Conservation (phyloP, 2,113 vertebrate genomes). For the Psephotus haematonotus region DNA sequence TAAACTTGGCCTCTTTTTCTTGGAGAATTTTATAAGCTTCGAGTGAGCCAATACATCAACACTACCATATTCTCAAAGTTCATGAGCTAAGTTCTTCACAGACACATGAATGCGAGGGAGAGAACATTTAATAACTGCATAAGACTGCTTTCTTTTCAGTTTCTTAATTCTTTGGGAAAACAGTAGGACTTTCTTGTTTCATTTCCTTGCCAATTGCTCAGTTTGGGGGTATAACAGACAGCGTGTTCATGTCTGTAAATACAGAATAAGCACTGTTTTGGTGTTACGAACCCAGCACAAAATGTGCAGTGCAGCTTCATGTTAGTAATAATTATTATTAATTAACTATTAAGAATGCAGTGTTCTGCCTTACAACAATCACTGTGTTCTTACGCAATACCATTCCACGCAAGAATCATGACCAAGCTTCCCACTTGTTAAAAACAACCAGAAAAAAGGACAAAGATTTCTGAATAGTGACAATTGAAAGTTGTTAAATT, state of each 20-base stretch:
- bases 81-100: neutral
- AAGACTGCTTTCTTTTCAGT: neutral
- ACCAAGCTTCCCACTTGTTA: neutral
- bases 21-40: neutral
- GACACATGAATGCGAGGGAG: neutral
- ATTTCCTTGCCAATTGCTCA: neutral
- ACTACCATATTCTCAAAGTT: neutral
- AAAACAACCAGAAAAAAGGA: neutral
- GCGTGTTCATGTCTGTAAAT: neutral
- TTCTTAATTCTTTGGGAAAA: neutral
- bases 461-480: neutral
- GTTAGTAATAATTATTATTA: neutral
- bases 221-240: neutral
- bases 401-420: neutral
- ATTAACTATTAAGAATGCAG: neutral
- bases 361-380: neutral
- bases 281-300: neutral
- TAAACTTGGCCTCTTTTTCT: conserved; percentile 50
- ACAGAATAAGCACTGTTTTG: neutral
- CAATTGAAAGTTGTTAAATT: neutral
- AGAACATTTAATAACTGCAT: neutral
- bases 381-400: neutral
- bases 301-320: neutral
- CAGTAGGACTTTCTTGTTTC: neutral
- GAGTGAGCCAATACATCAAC: neutral